These are phyloP conservation scores for Synanthedon formicaeformis DNA, from an alignment of 2,888 invertebrate genomes.

Conservation along the genomic window DNA sequence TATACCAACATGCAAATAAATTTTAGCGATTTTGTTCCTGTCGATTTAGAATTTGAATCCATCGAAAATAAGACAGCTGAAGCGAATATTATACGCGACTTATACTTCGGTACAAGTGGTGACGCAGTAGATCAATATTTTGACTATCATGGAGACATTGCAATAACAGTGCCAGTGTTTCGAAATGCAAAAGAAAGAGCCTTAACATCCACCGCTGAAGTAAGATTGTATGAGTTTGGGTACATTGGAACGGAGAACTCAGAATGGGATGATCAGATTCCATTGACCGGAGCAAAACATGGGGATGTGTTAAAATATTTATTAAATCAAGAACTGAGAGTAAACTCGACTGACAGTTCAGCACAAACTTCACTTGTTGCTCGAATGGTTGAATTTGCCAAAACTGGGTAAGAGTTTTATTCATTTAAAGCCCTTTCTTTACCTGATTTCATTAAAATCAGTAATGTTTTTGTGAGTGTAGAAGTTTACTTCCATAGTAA, in stretches of 20 bases:
- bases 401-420: slow-evolving; percentile 32
- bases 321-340: slow-evolving; percentile 34
- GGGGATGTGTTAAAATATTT: slow-evolving; percentile 46
- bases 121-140: slow-evolving; percentile 43
- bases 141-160: slow-evolving; percentile 46
- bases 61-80: slow-evolving; percentile 12
- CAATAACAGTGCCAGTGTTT: slow-evolving; percentile 36
- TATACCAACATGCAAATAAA: slow-evolving; percentile 37
- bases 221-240: slow-evolving; percentile 42
- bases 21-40: slow-evolving; percentile 43
- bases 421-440: too few relatives aligned
- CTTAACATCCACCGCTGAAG: slow-evolving; percentile 25
- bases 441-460: too few relatives aligned
- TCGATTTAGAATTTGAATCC: slow-evolving; percentile 30
- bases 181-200: slow-evolving; percentile 40
- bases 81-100: slow-evolving; percentile 25
- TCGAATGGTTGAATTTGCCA: slow-evolving; percentile 34
- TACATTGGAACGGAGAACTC: slow-evolving; percentile 37
- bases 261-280: slow-evolving; percentile 38
- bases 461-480: too few relatives aligned
- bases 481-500: too few relatives aligned
- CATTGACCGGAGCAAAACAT: slow-evolving; percentile 40
- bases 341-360: slow-evolving; percentile 14
- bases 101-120: slow-evolving; percentile 38
- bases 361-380: slow-evolving; percentile 24